phyloP scores from a whole-genome alignment of 2,113 vertebrate species.

The Rattus norvegicus region GRCr8 NC_086028.1:89568501-89569000 shows the following conservation, averaged over 20 bases:
- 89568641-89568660: background rate
- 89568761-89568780: background rate
- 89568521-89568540: background rate
- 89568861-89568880: background rate
- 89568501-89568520: background rate
- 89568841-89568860: background rate
- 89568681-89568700: background rate
- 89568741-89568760: background rate
- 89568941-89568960: background rate
- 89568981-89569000: background rate
- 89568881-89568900: background rate
- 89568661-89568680: background rate
- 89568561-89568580: background rate
- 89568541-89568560: background rate
- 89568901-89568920: background rate
- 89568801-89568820: background rate
- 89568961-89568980: background rate
- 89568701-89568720: background rate
- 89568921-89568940: background rate
- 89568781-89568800: background rate
- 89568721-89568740: background rate
- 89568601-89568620: rapidly evolving
- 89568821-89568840: background rate
- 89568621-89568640: no score
- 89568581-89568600: background rate